Evolutionary conservation across 2,113 vertebrate species (phyloP), one percentile per base, ranked within the genome.

Genomic region (Pogona vitticeps): DNA sequence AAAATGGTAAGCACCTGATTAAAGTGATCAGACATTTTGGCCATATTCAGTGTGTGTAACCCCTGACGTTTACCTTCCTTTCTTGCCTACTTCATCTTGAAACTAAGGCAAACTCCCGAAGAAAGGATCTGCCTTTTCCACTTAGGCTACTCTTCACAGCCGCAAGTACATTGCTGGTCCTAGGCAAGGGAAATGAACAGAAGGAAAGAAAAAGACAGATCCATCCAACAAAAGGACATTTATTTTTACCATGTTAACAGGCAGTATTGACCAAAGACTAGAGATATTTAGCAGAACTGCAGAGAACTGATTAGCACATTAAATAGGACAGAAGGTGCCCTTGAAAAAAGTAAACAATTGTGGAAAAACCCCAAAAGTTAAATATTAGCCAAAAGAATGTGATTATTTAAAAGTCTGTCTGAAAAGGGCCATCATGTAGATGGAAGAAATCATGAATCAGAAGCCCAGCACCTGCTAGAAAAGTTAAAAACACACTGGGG

Each of bases 311-410:
- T 80, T 80, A 86, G 70, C 58, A 86, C 63, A 72, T 61, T 80
- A 81, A 81, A 86, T 58, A 84, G 52, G 73, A 58, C 33, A 86
- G 52, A 80, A 86, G 80, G 80, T 86, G 76, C 68, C 85, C 85
- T 86, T 86, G 77, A 73, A 80, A 71, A 65, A 68, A 80, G 26
- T 33, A 52, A 86, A 58, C n/a, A 71, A 38, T 28, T 79, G 70
- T 86, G 76, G 65, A 71, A 79, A 86, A 31, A 33, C 26, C 84
- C 58, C 63, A 86, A 68, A 58, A 86, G 77, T 80, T 80, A 86
- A 80, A 80, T 42, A 73, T 86, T 86, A 79, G 36, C 31, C 40
- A 73, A 58, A 80, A 13, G 20, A 46, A 80, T 36, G 59, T 26
- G 33, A 12, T 46, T 46, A 6, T 59, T 23, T 31, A 71, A 23